A percentile compares a stretch with the other conserved stretches of the same genome.
phyloP scores from a whole-genome alignment of 2,888 invertebrate species.

The Drosophila paracracens region DNA sequence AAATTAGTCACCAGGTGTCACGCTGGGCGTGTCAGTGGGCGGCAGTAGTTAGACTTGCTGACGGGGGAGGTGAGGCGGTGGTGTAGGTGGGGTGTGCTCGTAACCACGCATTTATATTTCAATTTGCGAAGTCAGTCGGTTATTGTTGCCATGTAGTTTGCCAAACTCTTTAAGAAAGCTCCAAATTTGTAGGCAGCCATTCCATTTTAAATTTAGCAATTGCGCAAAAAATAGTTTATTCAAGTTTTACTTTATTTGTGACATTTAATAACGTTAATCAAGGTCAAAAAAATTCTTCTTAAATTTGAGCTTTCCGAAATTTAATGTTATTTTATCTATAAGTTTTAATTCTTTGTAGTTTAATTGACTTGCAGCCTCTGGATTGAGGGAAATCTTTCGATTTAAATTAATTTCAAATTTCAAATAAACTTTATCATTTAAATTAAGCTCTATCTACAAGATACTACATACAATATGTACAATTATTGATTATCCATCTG shows the following conservation, averaged over 20 bases:
- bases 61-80: not conserved
- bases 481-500: constrained; percentile 13
- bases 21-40: constrained; percentile 32
- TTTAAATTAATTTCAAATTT: not conserved
- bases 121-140: constrained; percentile 50
- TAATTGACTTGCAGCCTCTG: not conserved
- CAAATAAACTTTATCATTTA: not conserved
- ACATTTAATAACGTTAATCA: not conserved
- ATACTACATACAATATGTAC: not conserved
- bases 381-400: not conserved
- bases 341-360: not conserved
- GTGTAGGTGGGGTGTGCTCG: not conserved
- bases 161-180: constrained; percentile 13
- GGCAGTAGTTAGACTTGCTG: not conserved
- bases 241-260: too few species aligned
- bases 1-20: constrained; percentile 81
- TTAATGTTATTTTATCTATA: not conserved
- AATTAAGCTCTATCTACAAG: not conserved
- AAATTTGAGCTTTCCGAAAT: not conserved
- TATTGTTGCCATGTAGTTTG: constrained; percentile 12
- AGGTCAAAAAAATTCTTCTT: not conserved
- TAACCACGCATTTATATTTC: constrained; percentile 71
- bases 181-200: not conserved
- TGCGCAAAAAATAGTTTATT: not conserved
- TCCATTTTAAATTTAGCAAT: not conserved